These are phyloP conservation scores for Isotomurus palustris DNA, from an alignment of 2,888 invertebrate species.

Conservation along the genomic window DNA sequence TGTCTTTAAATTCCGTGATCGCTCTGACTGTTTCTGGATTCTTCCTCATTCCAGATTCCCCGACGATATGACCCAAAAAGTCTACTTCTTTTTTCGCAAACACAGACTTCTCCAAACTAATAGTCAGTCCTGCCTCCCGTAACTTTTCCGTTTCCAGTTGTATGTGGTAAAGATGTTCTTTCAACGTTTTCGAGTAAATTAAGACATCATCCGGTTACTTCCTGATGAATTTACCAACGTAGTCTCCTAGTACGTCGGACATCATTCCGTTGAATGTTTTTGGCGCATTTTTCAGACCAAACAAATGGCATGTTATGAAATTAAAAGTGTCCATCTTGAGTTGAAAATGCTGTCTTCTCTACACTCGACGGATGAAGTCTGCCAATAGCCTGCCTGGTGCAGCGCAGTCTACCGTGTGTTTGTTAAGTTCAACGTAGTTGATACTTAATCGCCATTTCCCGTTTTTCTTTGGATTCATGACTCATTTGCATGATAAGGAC, in stretches of 20 bases:
- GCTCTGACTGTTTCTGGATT: slow-evolving; percentile 35
- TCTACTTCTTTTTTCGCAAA: slow-evolving; percentile 23
- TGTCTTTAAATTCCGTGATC: slow-evolving; percentile 35
- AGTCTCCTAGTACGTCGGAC: slow-evolving; percentile 15
- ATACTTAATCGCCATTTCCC: slow-evolving; percentile 13
- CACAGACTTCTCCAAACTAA: slow-evolving; percentile 35
- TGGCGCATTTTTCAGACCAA: slow-evolving; percentile 19
- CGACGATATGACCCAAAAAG: slow-evolving; percentile 36
- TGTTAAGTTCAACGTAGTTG: slow-evolving; percentile 14
- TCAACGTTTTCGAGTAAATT: slow-evolving; percentile 14
- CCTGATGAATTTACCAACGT: slow-evolving; percentile 10
- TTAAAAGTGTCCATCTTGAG: slow-evolving; percentile 12
- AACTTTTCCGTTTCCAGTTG: slow-evolving; percentile 33
- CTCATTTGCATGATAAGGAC: slow-evolving; percentile 8
- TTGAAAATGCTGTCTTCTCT: slow-evolving; percentile 13
- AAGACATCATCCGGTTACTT: slow-evolving; percentile 27
- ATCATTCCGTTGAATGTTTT: slow-evolving; percentile 20
- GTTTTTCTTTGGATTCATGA: slow-evolving; percentile 12
- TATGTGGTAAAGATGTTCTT: slow-evolving; percentile 31
- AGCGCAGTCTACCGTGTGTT: slow-evolving; percentile 8
- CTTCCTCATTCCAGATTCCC: slow-evolving; percentile 28
- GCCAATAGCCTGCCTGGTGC: slow-evolving; percentile 26
- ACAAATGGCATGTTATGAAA: slow-evolving; percentile 22
- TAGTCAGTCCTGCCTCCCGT: slow-evolving; percentile 31
- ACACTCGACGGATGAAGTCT: slow-evolving; percentile 18